Evolutionary conservation across 1,140 invertebrate genomes (phyloP).

Genomic region (Lamellibrachia luymesi): DNA sequence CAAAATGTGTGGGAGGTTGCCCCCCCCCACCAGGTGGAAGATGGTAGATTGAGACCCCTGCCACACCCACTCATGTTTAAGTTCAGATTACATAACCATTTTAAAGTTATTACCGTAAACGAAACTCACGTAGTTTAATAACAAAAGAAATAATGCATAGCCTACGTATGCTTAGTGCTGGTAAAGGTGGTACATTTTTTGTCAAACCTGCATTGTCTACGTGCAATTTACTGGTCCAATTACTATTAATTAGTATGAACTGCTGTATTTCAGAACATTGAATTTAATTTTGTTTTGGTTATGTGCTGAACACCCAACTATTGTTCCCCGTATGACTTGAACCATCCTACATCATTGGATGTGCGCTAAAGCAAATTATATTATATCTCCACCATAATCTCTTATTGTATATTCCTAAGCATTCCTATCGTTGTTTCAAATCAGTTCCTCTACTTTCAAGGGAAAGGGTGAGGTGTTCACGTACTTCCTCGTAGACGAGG

Average conservation of each 20-base stretch:
- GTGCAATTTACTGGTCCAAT: neutral
- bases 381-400: neutral
- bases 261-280: neutral
- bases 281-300: neutral
- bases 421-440: neutral
- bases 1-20: no score
- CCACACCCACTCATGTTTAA: neutral
- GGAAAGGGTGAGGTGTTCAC: slow-evolving; percentile 84
- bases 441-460: slow-evolving; percentile 25
- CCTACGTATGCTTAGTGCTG: neutral
- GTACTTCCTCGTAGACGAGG: slow-evolving; percentile 82
- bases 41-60: no score
- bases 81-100: neutral
- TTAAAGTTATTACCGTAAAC: neutral
- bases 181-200: neutral
- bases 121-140: neutral
- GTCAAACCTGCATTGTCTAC: neutral
- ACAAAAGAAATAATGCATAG: neutral
- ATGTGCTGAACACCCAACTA: neutral
- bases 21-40: no score
- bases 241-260: neutral
- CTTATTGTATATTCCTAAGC: neutral
- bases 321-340: neutral
- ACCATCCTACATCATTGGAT: neutral
- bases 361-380: no score